Evolutionary conservation across 37 sponge, comb jelly and placozoan genomes (phyloP).

Genomic region (Beroe ovata): DNA sequence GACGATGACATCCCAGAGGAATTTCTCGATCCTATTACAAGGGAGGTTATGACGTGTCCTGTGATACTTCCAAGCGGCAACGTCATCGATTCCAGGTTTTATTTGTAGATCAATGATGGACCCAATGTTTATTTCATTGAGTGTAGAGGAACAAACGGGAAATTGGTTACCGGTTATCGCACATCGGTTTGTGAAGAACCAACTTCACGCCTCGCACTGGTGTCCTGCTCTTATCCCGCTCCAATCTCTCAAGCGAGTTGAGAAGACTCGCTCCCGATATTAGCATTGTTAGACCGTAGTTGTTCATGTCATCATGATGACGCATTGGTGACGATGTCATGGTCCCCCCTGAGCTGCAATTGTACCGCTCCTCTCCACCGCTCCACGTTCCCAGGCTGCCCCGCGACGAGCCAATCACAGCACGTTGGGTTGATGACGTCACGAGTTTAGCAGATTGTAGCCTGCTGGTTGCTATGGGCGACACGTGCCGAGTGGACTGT

Average conservation of each 20-base stretch:
- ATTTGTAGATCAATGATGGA: neutral
- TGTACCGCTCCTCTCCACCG: neutral
- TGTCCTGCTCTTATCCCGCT: neutral
- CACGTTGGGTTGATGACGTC: constrained; percentile 22
- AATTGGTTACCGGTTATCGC: too few species aligned
- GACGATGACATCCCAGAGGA: constrained; percentile 5
- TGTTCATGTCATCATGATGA: neutral
- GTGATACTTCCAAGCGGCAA: constrained; percentile 57
- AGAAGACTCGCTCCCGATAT: constrained; percentile 58
- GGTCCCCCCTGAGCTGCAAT: neutral
- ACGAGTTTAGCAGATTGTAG: neutral
- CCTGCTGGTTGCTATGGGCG: too few species aligned
- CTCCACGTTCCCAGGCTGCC: neutral
- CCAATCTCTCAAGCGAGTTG: neutral
- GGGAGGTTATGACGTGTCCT: constrained; percentile 17
- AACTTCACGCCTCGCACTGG: constrained; percentile 15
- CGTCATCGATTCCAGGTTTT: constrained; percentile 8
- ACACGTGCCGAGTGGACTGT: neutral
- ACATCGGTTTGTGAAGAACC: constrained; percentile 27
- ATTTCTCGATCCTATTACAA: constrained; percentile 30
- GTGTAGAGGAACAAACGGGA: too few species aligned
- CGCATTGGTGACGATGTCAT: constrained; percentile 25
- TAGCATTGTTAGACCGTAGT: neutral
- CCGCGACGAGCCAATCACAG: neutral
- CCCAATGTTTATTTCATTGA: too few species aligned